Evolutionary conservation across 2,888 invertebrate species (phyloP).

Genomic region (Blera fallax): DNA sequence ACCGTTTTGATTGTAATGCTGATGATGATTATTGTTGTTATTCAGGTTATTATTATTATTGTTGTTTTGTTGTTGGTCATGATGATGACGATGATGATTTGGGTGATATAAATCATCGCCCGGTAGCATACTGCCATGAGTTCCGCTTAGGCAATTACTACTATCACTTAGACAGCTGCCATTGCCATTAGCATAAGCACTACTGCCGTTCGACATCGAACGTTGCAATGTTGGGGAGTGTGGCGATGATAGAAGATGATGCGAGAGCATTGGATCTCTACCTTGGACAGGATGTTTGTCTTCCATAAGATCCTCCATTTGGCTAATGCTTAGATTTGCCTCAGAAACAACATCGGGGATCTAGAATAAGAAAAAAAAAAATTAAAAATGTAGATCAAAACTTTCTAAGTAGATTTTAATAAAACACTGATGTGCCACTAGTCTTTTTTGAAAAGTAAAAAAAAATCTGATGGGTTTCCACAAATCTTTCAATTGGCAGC

Average conservation of each 20-base stretch:
- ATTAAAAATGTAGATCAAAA: background rate
- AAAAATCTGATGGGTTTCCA: too few species aligned
- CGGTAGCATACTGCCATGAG: constrained; percentile 38
- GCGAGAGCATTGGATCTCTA: constrained; percentile 86
- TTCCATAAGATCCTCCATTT: constrained; percentile 87
- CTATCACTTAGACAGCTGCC: constrained; percentile 55
- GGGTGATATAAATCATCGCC: constrained; percentile 50
- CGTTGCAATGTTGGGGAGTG: constrained; percentile 81
- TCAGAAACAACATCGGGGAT: constrained; percentile 84
- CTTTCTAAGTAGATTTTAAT: too few species aligned
- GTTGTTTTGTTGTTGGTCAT: constrained; percentile 37
- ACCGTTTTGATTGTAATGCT: constrained; percentile 53
- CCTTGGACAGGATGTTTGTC: constrained; percentile 85
- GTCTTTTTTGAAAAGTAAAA: too few species aligned
- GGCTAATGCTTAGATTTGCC: constrained; percentile 84
- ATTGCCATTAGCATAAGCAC: constrained; percentile 71
- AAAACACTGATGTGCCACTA: too few species aligned
- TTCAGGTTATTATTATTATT: constrained; percentile 59
- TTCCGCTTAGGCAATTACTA: constrained; percentile 28
- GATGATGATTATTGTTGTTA: constrained; percentile 65
- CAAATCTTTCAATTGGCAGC: too few species aligned
- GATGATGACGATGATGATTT: constrained; percentile 19
- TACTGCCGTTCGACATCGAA: constrained; percentile 70
- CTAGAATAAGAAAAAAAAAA: constrained; percentile 76
- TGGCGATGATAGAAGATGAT: constrained; percentile 80